Evolutionary conservation across 2,888 invertebrate species (phyloP).

Genomic region (Amphipyra tragopoginis): DNA sequence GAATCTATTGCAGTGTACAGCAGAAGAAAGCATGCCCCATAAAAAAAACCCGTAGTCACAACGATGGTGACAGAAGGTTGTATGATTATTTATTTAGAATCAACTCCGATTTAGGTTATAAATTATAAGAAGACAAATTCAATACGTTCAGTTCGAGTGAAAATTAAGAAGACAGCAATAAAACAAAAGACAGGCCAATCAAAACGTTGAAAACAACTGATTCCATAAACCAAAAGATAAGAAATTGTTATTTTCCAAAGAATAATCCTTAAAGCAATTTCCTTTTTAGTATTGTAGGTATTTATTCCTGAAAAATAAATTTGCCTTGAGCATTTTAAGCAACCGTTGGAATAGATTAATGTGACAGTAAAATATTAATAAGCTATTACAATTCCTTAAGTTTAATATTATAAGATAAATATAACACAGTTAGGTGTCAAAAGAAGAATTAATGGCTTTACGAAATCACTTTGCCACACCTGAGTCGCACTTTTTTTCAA

Average conservation of each 20-base stretch:
- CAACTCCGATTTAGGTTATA: too few species aligned
- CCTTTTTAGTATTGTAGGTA: slow-evolving; percentile 21
- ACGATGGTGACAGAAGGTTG: too few species aligned
- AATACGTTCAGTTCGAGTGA: too few species aligned
- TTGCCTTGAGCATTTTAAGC: slow-evolving; percentile 10
- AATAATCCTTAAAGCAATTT: slow-evolving; percentile 14
- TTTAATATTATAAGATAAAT: slow-evolving; percentile 40
- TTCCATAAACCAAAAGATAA: background rate
- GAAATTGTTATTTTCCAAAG: background rate
- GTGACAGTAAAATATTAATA: slow-evolving; percentile 44
- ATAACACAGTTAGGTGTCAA: slow-evolving; percentile 44
- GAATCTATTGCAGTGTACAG: too few species aligned
- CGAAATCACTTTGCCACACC: slow-evolving; percentile 57
- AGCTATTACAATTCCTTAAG: slow-evolving; percentile 33
- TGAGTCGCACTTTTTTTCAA: slow-evolving; percentile 46
- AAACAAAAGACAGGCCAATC: background rate
- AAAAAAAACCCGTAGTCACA: too few species aligned
- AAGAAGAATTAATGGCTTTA: slow-evolving; percentile 45
- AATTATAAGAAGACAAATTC: too few species aligned
- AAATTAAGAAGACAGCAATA: background rate
- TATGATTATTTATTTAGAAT: too few species aligned
- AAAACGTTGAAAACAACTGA: slow-evolving; percentile 5
- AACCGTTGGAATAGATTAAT: slow-evolving; percentile 43
- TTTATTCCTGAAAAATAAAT: slow-evolving; percentile 38
- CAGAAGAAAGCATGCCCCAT: too few species aligned